Evolutionary conservation across 1,140 invertebrate genomes (phyloP), one percentile per base, ranked within the genome.

Genomic region (Scaptomyza hsui): DNA sequence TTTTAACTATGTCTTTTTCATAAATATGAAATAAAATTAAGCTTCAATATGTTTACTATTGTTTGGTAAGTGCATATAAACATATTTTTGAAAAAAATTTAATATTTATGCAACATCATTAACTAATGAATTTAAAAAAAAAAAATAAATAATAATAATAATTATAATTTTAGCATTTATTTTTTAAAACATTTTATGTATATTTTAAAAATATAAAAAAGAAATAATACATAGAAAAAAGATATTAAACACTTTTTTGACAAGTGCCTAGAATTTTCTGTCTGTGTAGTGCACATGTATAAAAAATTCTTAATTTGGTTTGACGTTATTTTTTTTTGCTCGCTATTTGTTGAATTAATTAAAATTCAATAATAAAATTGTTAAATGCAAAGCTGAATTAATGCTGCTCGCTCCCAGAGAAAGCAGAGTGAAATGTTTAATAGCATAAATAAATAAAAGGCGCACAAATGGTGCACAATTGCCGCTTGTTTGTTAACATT

Each of bases 321-420:
- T 67, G 32, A 51, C 47, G 70, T 41, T 69, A 62, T 21, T 45
- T 62, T 45, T 70, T 70, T 24, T 47, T 63, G 52, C 41, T 19
- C 39, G 60, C 75, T 82, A 81, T 80, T 85, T 85, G 76, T 80
- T 76, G 71, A 85, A 83, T 83, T 83, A 83, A 83, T 83, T 85
- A 85, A 83, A 83, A 85, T 83, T 83, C 80, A 80, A 79, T 79
- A 83, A 83, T 76, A 85, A 83, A 85, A 83, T 69, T 79, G 60
- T 85, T 75, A 41, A 76, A 67, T 68, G 68, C 68, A 83, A 76
- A 73, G 68, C 62, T 57, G 65, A 81, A 64, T 75, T 83, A 75
- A 83, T 64, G 71, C 53, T 15, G 47, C 37, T 18, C 3, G 13
- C 24, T 7, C 7, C 15, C 10, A 32, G n/a, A 9, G 42, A 64